Conservation (phyloP, 2,113 vertebrate species). For the Heteronetta atricapilla region DNA sequence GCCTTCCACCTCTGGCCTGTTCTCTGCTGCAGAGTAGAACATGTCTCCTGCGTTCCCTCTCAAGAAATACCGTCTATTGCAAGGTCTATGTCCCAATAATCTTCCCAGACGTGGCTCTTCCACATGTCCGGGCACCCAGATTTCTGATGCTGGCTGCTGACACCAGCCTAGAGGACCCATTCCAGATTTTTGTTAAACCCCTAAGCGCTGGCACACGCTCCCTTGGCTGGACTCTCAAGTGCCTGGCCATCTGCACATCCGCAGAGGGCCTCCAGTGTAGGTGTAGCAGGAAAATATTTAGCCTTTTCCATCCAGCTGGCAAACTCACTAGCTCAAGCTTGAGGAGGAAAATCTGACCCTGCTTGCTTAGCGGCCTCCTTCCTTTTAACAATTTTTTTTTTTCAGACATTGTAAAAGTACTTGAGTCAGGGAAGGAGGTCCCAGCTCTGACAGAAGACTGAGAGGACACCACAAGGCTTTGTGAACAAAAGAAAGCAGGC, state of each 20-base stretch:
- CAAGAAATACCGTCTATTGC: neutral
- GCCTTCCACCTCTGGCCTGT: neutral
- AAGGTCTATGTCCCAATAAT: neutral
- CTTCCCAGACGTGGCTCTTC: neutral
- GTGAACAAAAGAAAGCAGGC: neutral
- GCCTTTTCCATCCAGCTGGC: neutral
- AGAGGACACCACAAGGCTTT: neutral
- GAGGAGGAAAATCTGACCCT: neutral
- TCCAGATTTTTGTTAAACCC: conserved; percentile 25
- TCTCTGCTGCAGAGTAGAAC: neutral
- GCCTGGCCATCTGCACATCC: neutral
- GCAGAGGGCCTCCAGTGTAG: neutral
- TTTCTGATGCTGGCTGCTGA: neutral
- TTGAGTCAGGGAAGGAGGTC: neutral
- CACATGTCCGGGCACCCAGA: neutral
- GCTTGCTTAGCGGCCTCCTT: neutral
- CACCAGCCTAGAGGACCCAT: neutral
- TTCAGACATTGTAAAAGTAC: neutral
- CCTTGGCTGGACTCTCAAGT: neutral
- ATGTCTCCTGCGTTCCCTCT: neutral
- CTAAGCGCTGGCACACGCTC: neutral
- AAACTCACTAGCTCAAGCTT: neutral
- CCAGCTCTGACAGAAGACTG: neutral
- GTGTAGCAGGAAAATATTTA: neutral
- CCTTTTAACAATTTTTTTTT: neutral